phyloP scores from a whole-genome alignment of 2,888 invertebrate genomes.

The Agrotis clavis region DNA sequence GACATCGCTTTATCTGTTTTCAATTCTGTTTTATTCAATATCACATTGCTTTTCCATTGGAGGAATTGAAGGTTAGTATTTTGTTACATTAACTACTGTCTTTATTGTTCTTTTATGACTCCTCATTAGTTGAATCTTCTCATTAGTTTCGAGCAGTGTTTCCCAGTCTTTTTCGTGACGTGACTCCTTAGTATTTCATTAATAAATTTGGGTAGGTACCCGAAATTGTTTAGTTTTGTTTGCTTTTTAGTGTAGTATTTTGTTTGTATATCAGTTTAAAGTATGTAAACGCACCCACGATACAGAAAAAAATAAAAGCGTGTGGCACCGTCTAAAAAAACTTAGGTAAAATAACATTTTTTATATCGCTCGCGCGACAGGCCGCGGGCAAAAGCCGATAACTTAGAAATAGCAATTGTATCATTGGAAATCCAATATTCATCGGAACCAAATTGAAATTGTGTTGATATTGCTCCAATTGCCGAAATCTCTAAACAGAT shows the following conservation, averaged over 20 bases:
- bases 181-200: too few species aligned
- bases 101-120: constrained; percentile 21
- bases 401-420: not conserved
- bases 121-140: constrained; percentile 23
- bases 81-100: constrained; percentile 46
- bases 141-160: constrained; percentile 11
- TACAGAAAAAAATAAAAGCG: too few species aligned
- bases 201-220: too few species aligned
- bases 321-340: too few species aligned
- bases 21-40: constrained; percentile 59
- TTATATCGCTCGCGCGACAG: not conserved
- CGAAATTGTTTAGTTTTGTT: too few species aligned
- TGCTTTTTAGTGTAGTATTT: too few species aligned
- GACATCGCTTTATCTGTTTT: constrained; percentile 61
- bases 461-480: constrained; percentile 1
- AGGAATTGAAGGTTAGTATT: constrained; percentile 64
- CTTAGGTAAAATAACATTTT: too few species aligned
- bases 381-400: not conserved
- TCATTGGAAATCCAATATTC: not conserved
- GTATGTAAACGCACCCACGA: too few species aligned
- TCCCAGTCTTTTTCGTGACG: too few species aligned
- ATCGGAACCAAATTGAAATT: constrained; percentile 1
- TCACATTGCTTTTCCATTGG: constrained; percentile 59
- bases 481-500: constrained; percentile 19
- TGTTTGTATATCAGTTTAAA: too few species aligned